Evolutionary conservation across 2,113 vertebrate genomes (phyloP), one percentile per base, ranked within the genome.

Genomic region (Dascyllus trimaculatus): DNA sequence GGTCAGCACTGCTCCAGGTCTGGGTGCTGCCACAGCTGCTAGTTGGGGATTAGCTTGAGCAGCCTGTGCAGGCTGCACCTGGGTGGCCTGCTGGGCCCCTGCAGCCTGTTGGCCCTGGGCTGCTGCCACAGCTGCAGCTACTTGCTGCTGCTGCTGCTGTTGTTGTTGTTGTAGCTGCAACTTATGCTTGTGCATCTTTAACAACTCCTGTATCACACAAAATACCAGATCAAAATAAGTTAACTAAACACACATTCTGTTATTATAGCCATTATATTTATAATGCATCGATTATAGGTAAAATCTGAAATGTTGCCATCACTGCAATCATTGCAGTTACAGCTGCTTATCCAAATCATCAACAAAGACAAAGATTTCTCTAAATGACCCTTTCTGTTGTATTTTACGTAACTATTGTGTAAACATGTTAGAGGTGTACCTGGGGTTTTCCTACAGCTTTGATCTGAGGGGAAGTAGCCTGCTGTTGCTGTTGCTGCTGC

Each of bases 41-140:
- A 99, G 94, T 78, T 99, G 98, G 0, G 97, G 94, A 45, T 93
- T 94, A 65, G 96, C 92, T 82, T 97, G 97, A 15, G 95, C 91
- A 0, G 94, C 76, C 56, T 96, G 92, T 9, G 95, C 93, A 25
- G 96, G 91, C 71, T 96, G 96, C 5, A 95, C 93, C 88, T 96
- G 96, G 1, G 94, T 43, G 0, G 93, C 64, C 82, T 96, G 95
- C 87, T 95, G 94, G 38, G 90, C 17, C 54, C 92, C 91, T 54
- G 92, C 80, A 10, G 95, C 91, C 88, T 96, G 96, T 49, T 96
- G 96, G 13, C 95, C 95, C 78, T 97, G 97, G 46, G 96, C 90
- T 11, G 86, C 90, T 64, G 96, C 90, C 21, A 81, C 90, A 0
- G 88, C 93, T 21, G 90, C 92, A 6, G 90, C 89, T 0, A 96